These are phyloP conservation scores for Semicossyphus pulcher DNA, from an alignment of 2,113 vertebrate species.

Conservation along the genomic window DNA sequence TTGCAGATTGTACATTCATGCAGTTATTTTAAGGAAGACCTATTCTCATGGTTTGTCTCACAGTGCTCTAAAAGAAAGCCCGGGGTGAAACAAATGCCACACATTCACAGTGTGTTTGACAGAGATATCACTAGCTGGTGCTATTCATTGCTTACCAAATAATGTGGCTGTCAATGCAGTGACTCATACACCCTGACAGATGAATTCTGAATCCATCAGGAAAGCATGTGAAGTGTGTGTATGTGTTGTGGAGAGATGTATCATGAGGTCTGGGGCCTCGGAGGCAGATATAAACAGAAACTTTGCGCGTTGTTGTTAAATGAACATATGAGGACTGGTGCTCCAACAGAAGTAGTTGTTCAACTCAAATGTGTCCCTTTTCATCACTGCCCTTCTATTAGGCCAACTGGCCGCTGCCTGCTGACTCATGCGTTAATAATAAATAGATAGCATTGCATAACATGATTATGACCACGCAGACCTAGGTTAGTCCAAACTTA, in stretches of 20 bases:
- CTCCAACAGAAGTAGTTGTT: constrained; percentile 7
- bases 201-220: constrained; percentile 55
- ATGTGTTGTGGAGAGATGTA: constrained; percentile 12
- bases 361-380: constrained; percentile 33
- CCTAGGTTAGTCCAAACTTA: constrained; percentile 59
- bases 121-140: constrained; percentile 48
- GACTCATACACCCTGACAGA: constrained; percentile 64
- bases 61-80: constrained; percentile 28
- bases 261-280: neutral
- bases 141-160: constrained; percentile 55
- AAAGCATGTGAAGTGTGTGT: constrained; percentile 35
- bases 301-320: constrained; percentile 7
- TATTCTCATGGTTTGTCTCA: constrained; percentile 30
- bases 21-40: constrained; percentile 48
- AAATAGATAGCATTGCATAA: constrained; percentile 75
- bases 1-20: constrained; percentile 32
- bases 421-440: constrained; percentile 78
- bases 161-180: constrained; percentile 62
- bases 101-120: constrained; percentile 45
- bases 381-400: constrained; percentile 36
- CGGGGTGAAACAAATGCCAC: constrained; percentile 34
- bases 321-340: constrained; percentile 17
- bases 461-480: constrained; percentile 67
- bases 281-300: constrained; percentile 2
- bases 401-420: constrained; percentile 55